phyloP scores from a whole-genome alignment of 2,797 vertebrate genomes.

The Gymnocypris eckloni region DNA sequence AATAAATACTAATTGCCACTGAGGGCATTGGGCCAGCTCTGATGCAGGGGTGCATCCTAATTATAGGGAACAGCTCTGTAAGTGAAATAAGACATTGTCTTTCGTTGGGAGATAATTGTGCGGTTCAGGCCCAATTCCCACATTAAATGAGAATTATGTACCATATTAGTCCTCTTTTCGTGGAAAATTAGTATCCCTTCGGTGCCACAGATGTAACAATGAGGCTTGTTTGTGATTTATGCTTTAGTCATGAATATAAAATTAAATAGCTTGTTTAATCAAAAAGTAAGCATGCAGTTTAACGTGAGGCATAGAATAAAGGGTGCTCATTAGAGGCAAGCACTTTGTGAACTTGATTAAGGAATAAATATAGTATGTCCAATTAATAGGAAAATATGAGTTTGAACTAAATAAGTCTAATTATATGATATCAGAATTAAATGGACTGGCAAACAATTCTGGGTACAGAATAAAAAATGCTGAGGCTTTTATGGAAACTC shows the following conservation, averaged over 20 bases:
- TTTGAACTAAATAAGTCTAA: neutral
- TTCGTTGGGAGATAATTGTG: slow-evolving; percentile 60
- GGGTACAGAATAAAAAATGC: neutral
- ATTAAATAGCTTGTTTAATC: slow-evolving; percentile 23
- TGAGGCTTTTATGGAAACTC: neutral
- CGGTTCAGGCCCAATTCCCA: slow-evolving; percentile 54
- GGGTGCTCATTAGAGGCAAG: slow-evolving; percentile 13
- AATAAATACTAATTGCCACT: slow-evolving; percentile 68
- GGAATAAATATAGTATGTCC: slow-evolving; percentile 18
- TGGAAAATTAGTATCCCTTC: slow-evolving; percentile 55
- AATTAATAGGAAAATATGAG: slow-evolving; percentile 28
- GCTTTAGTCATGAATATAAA: slow-evolving; percentile 54
- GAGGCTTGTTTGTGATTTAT: slow-evolving; percentile 50
- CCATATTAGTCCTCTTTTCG: slow-evolving; percentile 52
- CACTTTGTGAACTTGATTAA: slow-evolving; percentile 14
- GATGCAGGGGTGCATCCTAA: slow-evolving; percentile 55
- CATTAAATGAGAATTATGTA: slow-evolving; percentile 62
- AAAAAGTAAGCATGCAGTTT: slow-evolving; percentile 26
- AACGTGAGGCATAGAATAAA: slow-evolving; percentile 9
- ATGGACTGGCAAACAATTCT: neutral
- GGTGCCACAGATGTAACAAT: slow-evolving; percentile 30
- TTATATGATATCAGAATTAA: slow-evolving; percentile 12
- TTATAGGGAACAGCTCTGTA: slow-evolving; percentile 55
- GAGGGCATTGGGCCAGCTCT: slow-evolving; percentile 54
- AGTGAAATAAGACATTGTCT: slow-evolving; percentile 62